Conservation (phyloP, 2,888 invertebrate genomes). For the Tigriopus californicus region DNA sequence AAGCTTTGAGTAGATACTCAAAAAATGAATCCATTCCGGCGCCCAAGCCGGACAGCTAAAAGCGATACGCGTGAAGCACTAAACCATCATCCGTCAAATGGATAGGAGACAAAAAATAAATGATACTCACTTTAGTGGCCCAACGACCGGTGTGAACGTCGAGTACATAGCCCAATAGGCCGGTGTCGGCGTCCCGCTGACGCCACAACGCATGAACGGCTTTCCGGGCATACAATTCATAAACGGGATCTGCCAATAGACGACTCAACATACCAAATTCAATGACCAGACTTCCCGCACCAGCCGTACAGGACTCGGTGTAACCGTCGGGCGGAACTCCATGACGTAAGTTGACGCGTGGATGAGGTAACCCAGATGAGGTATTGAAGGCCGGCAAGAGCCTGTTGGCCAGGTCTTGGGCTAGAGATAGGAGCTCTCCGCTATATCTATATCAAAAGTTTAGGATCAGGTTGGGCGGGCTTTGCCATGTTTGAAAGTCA, state of each 20-base stretch:
- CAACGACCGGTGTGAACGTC: constrained; percentile 42
- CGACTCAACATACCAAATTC: constrained; percentile 41
- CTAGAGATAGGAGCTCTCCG: constrained; percentile 36
- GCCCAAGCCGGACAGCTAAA: constrained; percentile 58
- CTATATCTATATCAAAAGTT: constrained; percentile 29
- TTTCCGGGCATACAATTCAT: constrained; percentile 36
- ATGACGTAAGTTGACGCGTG: constrained; percentile 36
- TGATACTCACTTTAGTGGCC: constrained; percentile 27
- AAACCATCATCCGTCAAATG: neutral
- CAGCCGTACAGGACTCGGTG: constrained; percentile 42
- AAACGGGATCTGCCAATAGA: constrained; percentile 38
- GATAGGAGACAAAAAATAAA: neutral
- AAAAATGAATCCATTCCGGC: constrained; percentile 98
- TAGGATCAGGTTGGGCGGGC: neutral
- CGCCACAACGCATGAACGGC: constrained; percentile 37
- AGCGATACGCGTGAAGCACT: neutral
- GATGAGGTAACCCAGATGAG: constrained; percentile 37
- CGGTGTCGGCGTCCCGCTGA: constrained; percentile 35
- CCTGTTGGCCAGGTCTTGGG: constrained; percentile 39
- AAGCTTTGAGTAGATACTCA: constrained; percentile 92
- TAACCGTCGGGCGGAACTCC: constrained; percentile 32
- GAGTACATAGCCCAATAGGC: constrained; percentile 39
- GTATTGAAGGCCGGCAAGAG: constrained; percentile 40
- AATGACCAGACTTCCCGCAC: constrained; percentile 36
- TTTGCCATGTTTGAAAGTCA: neutral